These are phyloP conservation scores for Neogale vison DNA, from an alignment of 2,113 vertebrate species.

Conservation along the genomic window DNA sequence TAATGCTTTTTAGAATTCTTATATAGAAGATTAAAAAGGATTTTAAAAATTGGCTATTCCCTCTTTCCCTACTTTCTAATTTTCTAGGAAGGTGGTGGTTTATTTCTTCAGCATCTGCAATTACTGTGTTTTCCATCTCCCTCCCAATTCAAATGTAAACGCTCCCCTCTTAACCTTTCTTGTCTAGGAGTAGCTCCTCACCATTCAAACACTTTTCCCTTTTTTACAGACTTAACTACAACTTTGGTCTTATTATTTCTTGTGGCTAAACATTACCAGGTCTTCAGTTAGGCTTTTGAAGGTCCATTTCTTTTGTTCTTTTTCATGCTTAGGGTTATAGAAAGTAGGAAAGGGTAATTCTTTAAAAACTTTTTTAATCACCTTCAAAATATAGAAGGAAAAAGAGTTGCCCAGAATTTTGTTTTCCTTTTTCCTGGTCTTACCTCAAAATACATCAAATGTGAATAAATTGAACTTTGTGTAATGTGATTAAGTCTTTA, in stretches of 20 bases:
- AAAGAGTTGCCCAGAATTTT: neutral
- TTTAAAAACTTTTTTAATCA: neutral
- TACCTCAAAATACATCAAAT: conserved; percentile 16
- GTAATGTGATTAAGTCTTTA: neutral
- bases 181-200: neutral
- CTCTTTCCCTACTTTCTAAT: neutral
- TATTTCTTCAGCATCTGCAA: neutral
- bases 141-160: neutral
- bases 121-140: neutral
- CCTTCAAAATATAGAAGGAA: neutral
- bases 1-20: neutral
- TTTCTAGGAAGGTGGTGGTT: neutral
- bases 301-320: neutral
- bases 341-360: neutral
- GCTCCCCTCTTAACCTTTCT: neutral
- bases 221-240: neutral
- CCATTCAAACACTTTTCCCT: neutral
- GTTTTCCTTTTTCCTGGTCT: neutral
- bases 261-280: neutral
- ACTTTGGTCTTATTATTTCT: neutral
- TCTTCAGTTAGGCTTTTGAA: neutral
- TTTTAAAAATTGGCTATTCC: neutral
- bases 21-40: neutral
- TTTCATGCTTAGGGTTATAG: neutral
- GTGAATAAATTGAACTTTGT: neutral